Base-by-base conservation (phyloP, 2,113 vertebrate species). In the Paraplagusia blochii region DNA sequence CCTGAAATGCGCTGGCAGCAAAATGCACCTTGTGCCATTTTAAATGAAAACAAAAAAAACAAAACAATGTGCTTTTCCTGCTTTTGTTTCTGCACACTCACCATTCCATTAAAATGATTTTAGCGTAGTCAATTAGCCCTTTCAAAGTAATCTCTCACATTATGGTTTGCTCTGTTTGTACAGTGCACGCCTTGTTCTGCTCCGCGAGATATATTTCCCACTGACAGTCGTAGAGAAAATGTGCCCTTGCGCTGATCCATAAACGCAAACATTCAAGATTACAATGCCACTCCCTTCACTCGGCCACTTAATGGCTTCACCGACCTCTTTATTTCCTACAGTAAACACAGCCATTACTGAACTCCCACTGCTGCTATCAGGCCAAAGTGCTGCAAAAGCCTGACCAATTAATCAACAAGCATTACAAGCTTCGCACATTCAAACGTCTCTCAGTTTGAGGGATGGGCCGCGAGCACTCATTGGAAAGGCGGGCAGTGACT, bases 331-430 rank as follows among this genome's bases (percentile, higher is more conserved):
- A 85, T 79, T 58, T 68, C 53, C 55, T 62, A 59, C 78, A 83
- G 85, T 86, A 84, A 83, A 79, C 74, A 77, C 78, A 72, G 61
- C 71, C 70, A 85, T 82, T 80, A 77, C 63, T 58, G 53, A 77
- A 69, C 76, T 82, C 64, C 72, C 66, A 60, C 64, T 72, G 62
- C 70, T 57, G 57, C 69, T 65, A 85, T 85, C 72, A 79, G 66
- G 38, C 62, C 46, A 69, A 67, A 87, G 77, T 79, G 73, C 75
- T 77, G 54, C 65, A 74, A 73, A 79, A 75, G 56, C 73, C 63
- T 57, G 13, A 55, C 50, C 69, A 83, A 77, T 88, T 76, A 88
- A 82, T 83, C 78, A 76, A 55, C 54, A 47, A 61, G 46, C 53
- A 58, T 75, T 75, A 76, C 79, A 80, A 72, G 78, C 68, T 65